phyloP scores from a whole-genome alignment of 2,113 vertebrate genomes.

The Eolophus roseicapilla region DNA sequence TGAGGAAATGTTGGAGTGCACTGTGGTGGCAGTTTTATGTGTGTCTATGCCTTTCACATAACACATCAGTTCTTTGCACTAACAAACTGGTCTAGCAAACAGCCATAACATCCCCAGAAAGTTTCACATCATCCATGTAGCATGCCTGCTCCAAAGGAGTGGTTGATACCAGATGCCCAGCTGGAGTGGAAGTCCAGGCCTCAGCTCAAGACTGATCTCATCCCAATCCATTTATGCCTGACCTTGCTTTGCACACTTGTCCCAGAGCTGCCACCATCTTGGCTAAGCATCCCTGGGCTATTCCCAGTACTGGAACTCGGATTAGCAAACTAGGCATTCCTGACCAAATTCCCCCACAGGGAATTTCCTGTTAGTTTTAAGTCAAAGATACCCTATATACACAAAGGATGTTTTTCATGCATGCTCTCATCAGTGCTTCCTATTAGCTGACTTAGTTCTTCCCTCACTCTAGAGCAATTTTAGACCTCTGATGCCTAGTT shows the following conservation, averaged over 20 bases:
- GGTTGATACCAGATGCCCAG: not conserved
- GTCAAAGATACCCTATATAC: not conserved
- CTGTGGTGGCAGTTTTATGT: rapidly evolving
- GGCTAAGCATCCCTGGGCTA: not conserved
- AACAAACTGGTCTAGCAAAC: not conserved
- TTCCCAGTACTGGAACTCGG: not conserved
- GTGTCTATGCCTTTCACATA: not conserved
- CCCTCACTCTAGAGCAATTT: not conserved
- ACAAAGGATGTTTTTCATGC: not conserved
- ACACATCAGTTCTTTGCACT: not conserved
- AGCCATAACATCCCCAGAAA: not conserved
- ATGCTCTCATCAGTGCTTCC: not conserved
- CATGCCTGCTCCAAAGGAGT: not conserved
- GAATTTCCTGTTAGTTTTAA: not conserved
- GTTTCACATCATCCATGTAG: not conserved
- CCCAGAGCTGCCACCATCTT: not conserved
- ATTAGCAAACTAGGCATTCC: not conserved
- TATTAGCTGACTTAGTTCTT: not conserved
- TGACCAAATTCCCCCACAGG: not conserved
- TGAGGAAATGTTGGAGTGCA: not conserved
- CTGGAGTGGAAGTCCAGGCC: not conserved
- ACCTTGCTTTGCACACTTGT: not conserved
- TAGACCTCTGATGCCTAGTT: not conserved
- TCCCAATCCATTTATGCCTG: not conserved
- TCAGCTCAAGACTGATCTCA: not conserved